phyloP scores from a whole-genome alignment of 2,888 invertebrate species.

The Euzetes globulus region DNA sequence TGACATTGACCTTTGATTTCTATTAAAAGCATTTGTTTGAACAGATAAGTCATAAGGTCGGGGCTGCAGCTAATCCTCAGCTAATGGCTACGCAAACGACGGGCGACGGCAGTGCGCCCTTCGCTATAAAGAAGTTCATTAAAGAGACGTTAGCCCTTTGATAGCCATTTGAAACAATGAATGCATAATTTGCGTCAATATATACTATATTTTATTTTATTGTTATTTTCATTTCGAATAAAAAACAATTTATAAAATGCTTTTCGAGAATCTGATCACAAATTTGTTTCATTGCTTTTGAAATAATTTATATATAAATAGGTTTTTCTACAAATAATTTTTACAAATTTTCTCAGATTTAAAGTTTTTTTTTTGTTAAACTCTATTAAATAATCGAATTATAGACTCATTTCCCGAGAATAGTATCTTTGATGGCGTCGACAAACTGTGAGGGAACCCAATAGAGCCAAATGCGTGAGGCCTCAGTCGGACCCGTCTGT shows the following conservation, averaged over 20 bases:
- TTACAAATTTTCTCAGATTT: neutral
- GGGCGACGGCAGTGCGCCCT: conserved; percentile 2
- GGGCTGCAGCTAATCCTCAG: conserved; percentile 23
- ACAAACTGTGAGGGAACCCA: conserved; percentile 69
- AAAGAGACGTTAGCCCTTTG: conserved; percentile 29
- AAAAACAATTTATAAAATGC: neutral
- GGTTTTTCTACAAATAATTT: neutral
- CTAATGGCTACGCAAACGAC: neutral
- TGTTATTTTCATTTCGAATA: neutral
- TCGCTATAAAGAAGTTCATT: conserved; percentile 32
- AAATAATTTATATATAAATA: neutral
- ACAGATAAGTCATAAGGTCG: conserved; percentile 35
- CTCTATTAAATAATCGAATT: neutral
- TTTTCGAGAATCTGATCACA: neutral
- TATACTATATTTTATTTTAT: neutral
- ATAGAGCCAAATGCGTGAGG: conserved; percentile 84
- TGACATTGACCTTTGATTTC: neutral
- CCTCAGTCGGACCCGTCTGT: conserved; percentile 82
- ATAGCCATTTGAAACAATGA: neutral
- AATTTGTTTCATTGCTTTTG: conserved; percentile 6
- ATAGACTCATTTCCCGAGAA: conserved; percentile 45
- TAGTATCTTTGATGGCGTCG: conserved; percentile 80
- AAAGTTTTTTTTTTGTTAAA: neutral
- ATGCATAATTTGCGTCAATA: neutral
- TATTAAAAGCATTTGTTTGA: neutral